phyloP scores from a whole-genome alignment of 2,797 vertebrate genomes.

The Anguilla marmorata region DNA sequence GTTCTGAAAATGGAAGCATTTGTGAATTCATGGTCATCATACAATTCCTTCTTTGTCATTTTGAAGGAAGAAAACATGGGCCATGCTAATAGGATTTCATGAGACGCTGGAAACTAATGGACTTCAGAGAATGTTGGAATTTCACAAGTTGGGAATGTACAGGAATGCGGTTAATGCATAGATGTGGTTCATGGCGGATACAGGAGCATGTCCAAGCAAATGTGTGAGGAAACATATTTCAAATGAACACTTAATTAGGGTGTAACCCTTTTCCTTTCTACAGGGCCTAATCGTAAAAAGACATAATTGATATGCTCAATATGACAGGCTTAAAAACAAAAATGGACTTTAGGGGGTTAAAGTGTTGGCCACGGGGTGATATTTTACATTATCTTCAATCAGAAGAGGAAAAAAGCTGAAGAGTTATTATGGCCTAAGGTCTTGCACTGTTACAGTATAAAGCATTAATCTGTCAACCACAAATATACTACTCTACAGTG shows the following conservation, averaged over 20 bases:
- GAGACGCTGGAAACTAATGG: conserved; percentile 51
- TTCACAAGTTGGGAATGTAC: conserved; percentile 47
- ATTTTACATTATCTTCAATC: conserved; percentile 50
- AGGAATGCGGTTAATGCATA: conserved; percentile 61
- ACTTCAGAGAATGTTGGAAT: conserved; percentile 69
- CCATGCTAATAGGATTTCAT: conserved; percentile 43
- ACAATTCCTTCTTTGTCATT: conserved; percentile 64
- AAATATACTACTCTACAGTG: not conserved
- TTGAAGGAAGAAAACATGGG: conserved; percentile 45
- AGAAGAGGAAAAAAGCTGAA: conserved; percentile 54
- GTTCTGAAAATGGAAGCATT: conserved; percentile 69
- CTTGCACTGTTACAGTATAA: not conserved
- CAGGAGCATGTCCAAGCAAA: conserved; percentile 72
- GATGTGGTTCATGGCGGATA: conserved; percentile 63
- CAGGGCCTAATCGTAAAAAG: conserved; percentile 57
- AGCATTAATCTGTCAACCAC: not conserved
- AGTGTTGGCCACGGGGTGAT: conserved; percentile 59
- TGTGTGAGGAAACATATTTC: conserved; percentile 54
- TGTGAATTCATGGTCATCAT: conserved; percentile 67
- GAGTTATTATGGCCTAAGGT: conserved; percentile 25
- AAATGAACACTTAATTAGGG: conserved; percentile 50
- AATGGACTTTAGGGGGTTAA: conserved; percentile 43
- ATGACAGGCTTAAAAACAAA: conserved; percentile 51
- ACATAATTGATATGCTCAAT: conserved; percentile 52
- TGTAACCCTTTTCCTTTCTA: conserved; percentile 51